phyloP scores from a whole-genome alignment of 1,140 invertebrate genomes.

The Scaptomyza graminum region DNA sequence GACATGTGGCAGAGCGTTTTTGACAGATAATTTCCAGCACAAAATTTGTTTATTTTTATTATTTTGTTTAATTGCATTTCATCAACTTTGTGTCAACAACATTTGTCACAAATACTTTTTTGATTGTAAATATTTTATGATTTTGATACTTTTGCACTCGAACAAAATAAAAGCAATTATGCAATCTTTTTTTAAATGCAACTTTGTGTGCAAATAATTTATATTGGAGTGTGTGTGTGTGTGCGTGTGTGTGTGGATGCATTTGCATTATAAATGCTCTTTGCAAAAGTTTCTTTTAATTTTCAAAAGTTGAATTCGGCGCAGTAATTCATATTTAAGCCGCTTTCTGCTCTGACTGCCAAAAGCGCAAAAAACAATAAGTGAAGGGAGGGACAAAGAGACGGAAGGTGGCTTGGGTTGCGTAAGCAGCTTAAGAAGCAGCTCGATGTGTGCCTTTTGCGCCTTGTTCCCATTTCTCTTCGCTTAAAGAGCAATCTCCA shows the following conservation, averaged over 20 bases:
- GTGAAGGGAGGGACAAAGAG: too few species aligned
- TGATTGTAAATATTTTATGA: not conserved
- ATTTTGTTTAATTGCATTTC: not conserved
- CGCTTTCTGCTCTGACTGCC: conserved; percentile 5
- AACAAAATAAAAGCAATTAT: conserved; percentile 8
- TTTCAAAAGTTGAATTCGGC: conserved; percentile 7
- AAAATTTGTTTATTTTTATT: too few species aligned
- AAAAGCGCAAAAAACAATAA: not conserved
- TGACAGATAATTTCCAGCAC: too few species aligned
- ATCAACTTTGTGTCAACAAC: conserved; percentile 1
- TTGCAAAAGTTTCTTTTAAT: conserved; percentile 7
- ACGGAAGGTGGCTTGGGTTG: conserved; percentile 36
- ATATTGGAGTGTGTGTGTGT: conserved; percentile 20
- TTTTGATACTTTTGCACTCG: not conserved
- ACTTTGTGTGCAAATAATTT: conserved; percentile 12
- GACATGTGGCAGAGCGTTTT: too few species aligned
- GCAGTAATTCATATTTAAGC: conserved; percentile 6
- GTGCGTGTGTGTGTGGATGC: not conserved
- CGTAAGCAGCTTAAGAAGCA: conserved; percentile 65
- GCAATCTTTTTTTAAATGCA: conserved; percentile 19
- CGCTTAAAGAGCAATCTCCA: conserved; percentile 39
- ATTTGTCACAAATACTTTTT: not conserved
- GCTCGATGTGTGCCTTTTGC: not conserved
- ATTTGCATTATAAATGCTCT: conserved; percentile 13
- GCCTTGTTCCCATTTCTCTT: conserved; percentile 18